phyloP scores from a whole-genome alignment of 1,140 invertebrate genomes.

The Mercenaria mercenaria region DNA sequence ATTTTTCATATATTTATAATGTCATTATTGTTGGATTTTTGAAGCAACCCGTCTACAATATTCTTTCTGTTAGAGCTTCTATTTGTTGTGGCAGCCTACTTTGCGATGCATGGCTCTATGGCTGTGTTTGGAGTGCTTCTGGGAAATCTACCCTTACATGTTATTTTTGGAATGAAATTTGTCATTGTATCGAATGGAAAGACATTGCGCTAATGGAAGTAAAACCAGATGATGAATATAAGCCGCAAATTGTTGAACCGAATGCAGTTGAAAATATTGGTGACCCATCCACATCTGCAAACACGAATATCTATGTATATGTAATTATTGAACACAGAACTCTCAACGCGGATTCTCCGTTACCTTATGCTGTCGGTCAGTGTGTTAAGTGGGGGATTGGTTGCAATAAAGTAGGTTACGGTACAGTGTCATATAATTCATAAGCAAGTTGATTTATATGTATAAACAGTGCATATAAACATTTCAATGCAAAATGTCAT shows the following conservation, averaged over 20 bases:
- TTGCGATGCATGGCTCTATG: too few relatives aligned
- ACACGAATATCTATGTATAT: neutral
- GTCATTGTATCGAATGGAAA: neutral
- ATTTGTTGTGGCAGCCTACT: too few relatives aligned
- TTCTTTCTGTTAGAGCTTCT: too few relatives aligned
- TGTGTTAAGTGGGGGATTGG: neutral
- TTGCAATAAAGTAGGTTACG: neutral
- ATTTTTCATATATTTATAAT: too few relatives aligned
- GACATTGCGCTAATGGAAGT: neutral
- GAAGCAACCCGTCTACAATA: too few relatives aligned
- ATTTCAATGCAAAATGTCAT: neutral
- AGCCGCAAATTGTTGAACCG: neutral
- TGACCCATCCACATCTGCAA: too few relatives aligned
- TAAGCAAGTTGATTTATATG: neutral
- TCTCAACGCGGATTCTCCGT: neutral
- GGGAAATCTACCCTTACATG: too few relatives aligned
- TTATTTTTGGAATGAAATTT: neutral
- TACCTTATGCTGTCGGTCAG: neutral
- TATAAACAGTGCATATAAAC: neutral
- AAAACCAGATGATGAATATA: neutral
- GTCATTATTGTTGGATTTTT: too few relatives aligned
- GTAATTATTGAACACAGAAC: neutral
- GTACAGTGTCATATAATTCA: neutral
- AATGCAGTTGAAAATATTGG: too few relatives aligned
- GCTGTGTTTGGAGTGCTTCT: too few relatives aligned